Evolutionary conservation across 2,113 vertebrate species (phyloP), one percentile per base, ranked within the genome.

Genomic region (Suncus etruscus): DNA sequence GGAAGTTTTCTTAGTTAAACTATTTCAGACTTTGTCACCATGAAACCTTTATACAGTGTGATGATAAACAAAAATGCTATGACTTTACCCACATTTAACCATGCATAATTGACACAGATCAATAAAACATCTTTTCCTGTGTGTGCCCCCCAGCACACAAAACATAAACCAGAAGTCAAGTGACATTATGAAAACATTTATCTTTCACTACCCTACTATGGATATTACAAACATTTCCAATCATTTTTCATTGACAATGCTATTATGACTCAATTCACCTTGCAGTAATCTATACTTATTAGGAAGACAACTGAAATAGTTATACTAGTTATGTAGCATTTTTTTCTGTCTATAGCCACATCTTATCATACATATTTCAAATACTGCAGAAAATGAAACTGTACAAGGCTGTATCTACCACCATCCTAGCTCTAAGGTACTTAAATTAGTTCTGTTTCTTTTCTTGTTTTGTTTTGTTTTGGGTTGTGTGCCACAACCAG

Each of bases 141-240:
- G 24, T 58, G 47, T 82, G 25, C 31, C n/a, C 15, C 74, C 29
- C 9, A 87, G 90, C 8, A 70, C 9, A 9, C 24, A 12, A 70
- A 16, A 74, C 15, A 66, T 86, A 72, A 79, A 87, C 7, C 61
- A 91, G n/a, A 93, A 89, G 22, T 89, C 86, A 93, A 81, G 48
- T 69, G 32, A 1, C 63, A 74, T 32, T 90, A 47, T 32, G 16
- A 66, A 86, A 83, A 61, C 54, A 51, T 58, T 89, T 74, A 66
- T 85, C n/a, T 90, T 92, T 92, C 31, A 65, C 29, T 61, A 29
- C 50, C 22, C 11, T 65, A 25, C 45, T 32, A 20, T 45, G 29
- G 31, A 69, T 54, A 70, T 74, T 77, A 50, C 20, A 83, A 93
- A 87, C 11, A 47, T 80, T 93, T 86, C 45, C 11, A 89, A 63